Conservation (phyloP, 2,797 vertebrate species). For the Myripristis jacobus region DNA sequence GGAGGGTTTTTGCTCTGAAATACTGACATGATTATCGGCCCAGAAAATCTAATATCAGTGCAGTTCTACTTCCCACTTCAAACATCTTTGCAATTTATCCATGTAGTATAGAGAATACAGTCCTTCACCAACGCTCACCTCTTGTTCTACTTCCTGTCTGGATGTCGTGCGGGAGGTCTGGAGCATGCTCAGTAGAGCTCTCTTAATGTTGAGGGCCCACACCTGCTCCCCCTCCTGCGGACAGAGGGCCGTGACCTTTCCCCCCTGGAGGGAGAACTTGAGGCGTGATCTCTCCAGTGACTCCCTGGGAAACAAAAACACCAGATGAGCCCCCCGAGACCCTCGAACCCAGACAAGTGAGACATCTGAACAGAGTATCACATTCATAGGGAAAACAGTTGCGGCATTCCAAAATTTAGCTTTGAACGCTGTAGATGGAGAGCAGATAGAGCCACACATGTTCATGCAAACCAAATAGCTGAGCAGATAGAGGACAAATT, state of each 20-base stretch:
- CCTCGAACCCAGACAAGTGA: conserved; percentile 59
- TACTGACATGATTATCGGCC: too few species aligned
- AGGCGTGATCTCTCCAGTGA: conserved; percentile 85
- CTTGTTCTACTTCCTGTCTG: conserved; percentile 74
- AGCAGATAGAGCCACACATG: conserved; percentile 15
- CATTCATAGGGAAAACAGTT: conserved; percentile 62
- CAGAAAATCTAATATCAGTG: too few species aligned
- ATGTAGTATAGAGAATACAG: neutral
- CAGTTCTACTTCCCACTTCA: neutral
- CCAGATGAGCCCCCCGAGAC: conserved; percentile 73
- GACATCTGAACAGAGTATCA: conserved; percentile 66
- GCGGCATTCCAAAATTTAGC: conserved; percentile 51
- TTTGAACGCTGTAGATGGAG: neutral
- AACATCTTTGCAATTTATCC: neutral
- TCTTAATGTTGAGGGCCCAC: conserved; percentile 91
- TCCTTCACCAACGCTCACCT: conserved; percentile 80
- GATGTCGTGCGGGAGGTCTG: conserved; percentile 79
- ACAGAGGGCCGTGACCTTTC: conserved; percentile 88
- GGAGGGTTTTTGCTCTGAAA: too few species aligned
- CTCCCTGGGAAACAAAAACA: conserved; percentile 88
- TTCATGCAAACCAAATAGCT: neutral
- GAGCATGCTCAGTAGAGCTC: conserved; percentile 89
- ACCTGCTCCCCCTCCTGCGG: conserved; percentile 82
- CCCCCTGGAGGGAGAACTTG: conserved; percentile 85
- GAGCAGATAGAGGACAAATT: neutral